Conservation (phyloP, 2,888 invertebrate genomes). For the Deilephila porcellus region DNA sequence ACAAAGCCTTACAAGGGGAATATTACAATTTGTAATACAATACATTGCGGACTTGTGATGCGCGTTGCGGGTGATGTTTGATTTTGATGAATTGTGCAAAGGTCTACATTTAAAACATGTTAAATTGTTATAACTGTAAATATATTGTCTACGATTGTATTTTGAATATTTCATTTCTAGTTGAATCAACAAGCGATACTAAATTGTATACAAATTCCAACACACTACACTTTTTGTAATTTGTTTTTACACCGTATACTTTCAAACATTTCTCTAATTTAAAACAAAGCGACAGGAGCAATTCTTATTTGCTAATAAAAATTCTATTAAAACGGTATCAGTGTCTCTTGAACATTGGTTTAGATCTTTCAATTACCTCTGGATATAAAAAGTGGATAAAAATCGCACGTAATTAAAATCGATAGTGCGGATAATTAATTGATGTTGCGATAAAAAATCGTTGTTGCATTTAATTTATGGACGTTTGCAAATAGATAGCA, state of each 20-base stretch:
- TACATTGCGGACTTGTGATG: constrained; percentile 40
- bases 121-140: no score
- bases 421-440: neutral
- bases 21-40: constrained; percentile 83
- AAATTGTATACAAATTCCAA: no score
- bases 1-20: constrained; percentile 53
- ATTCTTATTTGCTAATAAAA: no score
- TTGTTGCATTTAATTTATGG: neutral
- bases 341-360: neutral
- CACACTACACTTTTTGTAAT: no score
- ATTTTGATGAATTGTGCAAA: neutral
- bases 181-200: no score
- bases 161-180: neutral
- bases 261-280: no score
- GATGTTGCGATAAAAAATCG: neutral
- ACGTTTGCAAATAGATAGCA: neutral
- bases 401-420: neutral
- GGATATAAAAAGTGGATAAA: neutral
- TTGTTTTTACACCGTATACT: no score
- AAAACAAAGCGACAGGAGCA: no score
- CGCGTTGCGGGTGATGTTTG: neutral
- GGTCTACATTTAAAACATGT: neutral
- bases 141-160: neutral
- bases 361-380: neutral
- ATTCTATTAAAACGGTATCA: no score